Percentiles rank a stretch among this genome's conserved stretches.
Conservation (phyloP, 2,113 vertebrate species). For the Mastomys coucha region DNA sequence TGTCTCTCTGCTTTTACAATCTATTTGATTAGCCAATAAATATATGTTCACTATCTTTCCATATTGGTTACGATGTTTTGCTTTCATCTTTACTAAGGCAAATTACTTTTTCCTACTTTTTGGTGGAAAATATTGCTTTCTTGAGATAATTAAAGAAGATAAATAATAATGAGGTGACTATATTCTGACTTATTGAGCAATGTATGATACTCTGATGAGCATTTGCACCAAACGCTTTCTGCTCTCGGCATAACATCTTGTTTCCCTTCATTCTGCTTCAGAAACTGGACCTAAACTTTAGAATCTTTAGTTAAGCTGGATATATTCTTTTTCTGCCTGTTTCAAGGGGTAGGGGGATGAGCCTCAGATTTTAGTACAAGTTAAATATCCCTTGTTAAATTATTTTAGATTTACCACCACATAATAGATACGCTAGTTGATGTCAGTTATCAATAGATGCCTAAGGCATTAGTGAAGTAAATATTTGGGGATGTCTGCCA, state of each 20-base stretch:
- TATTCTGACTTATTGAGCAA: background rate
- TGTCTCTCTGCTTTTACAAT: constrained; percentile 85
- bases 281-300: background rate
- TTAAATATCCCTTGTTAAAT: constrained; percentile 22
- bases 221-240: background rate
- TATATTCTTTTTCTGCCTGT: background rate
- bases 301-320: background rate
- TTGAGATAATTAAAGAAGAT: constrained; percentile 66
- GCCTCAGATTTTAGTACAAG: background rate
- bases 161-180: constrained; percentile 37
- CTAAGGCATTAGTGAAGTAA: background rate
- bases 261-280: background rate
- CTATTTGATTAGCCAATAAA: constrained; percentile 86
- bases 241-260: background rate
- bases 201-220: background rate
- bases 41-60: constrained; percentile 76
- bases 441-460: background rate
- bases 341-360: background rate
- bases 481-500: background rate
- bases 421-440: background rate
- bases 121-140: constrained; percentile 50
- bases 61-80: constrained; percentile 79
- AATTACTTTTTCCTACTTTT: constrained; percentile 75
- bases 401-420: background rate
- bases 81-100: constrained; percentile 67